Conservation (phyloP, 2,797 vertebrate genomes). For the Tiaroga cobitis region DNA sequence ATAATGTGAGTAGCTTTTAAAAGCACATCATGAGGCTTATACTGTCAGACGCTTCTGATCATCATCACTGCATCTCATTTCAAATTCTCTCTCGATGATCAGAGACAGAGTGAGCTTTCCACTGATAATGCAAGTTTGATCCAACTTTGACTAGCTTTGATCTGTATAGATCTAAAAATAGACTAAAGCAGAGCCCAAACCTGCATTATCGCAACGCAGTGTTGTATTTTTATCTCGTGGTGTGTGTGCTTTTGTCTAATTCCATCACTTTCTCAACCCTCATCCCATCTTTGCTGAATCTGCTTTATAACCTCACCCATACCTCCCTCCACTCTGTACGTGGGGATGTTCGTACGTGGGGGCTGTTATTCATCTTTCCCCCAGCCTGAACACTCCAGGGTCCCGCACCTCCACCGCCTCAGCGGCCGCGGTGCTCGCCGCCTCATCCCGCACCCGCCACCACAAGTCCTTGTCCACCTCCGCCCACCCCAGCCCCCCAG, state of each 20-base stretch:
- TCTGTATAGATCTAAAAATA: slow-evolving; percentile 7
- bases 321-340: slow-evolving; percentile 44
- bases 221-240: slow-evolving; percentile 28
- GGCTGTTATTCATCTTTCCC: slow-evolving; percentile 54
- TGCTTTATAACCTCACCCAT: slow-evolving; percentile 47
- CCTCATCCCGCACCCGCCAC: slow-evolving; percentile 78
- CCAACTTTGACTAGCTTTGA: slow-evolving; percentile 19
- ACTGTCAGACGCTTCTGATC: slow-evolving; percentile 21
- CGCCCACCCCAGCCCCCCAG: slow-evolving; percentile 78
- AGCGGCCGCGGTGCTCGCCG: slow-evolving; percentile 76
- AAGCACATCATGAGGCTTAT: slow-evolving; percentile 7
- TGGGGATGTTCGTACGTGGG: slow-evolving; percentile 40
- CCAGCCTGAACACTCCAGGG: slow-evolving; percentile 81
- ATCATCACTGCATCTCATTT: background rate
- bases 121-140: slow-evolving; percentile 36
- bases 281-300: slow-evolving; percentile 36
- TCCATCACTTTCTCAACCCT: slow-evolving; percentile 24
- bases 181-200: slow-evolving; percentile 3
- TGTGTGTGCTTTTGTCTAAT: slow-evolving; percentile 36
- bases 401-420: slow-evolving; percentile 82
- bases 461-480: slow-evolving; percentile 85
- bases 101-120: slow-evolving; percentile 31
- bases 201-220: slow-evolving; percentile 46
- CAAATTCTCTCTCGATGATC: slow-evolving; percentile 2
- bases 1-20: slow-evolving; percentile 1